Percentiles rank a stretch among this genome's conserved stretches.
These are phyloP conservation scores for Strix uralensis DNA, from an alignment of 2,113 vertebrate species.

Conservation along the genomic window DNA sequence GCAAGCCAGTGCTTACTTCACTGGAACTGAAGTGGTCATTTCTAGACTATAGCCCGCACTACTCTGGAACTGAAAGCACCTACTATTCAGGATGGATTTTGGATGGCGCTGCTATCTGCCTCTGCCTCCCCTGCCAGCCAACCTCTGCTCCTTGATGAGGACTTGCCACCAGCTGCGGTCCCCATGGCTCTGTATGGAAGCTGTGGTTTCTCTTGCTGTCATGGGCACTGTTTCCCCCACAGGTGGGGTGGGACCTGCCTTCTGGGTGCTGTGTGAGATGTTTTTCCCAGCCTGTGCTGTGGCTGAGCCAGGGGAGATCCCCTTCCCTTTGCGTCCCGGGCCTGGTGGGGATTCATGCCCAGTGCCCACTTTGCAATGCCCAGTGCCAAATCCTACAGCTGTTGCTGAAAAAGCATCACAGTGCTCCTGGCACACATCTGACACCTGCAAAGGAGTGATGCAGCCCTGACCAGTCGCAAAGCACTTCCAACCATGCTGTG, in stretches of 20 bases:
- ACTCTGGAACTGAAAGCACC: not conserved
- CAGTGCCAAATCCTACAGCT: not conserved
- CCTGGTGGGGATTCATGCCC: not conserved
- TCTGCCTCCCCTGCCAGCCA: not conserved
- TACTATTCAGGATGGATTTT: not conserved
- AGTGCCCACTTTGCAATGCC: not conserved
- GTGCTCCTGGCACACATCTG: not conserved
- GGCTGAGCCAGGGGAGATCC: not conserved
- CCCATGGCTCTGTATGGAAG: not conserved
- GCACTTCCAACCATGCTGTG: not conserved
- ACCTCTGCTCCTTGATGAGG: not conserved
- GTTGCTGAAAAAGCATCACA: not conserved
- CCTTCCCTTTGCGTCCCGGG: not conserved
- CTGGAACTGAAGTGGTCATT: not conserved
- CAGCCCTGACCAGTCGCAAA: not conserved
- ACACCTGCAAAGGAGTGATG: not conserved
- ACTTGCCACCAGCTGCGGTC: not conserved
- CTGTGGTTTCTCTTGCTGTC: not conserved
- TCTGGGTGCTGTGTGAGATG: not conserved
- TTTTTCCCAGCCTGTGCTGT: not conserved
- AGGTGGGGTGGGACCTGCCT: not conserved
- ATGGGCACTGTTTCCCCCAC: accelerated
- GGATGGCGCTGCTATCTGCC: not conserved
- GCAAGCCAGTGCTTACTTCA: not conserved
- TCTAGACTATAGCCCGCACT: accelerated